A percentile compares a stretch with the other conserved stretches of the same genome.
Evolutionary conservation across 2,797 vertebrate genomes (phyloP).

Genomic region (Acanthis flammea): DNA sequence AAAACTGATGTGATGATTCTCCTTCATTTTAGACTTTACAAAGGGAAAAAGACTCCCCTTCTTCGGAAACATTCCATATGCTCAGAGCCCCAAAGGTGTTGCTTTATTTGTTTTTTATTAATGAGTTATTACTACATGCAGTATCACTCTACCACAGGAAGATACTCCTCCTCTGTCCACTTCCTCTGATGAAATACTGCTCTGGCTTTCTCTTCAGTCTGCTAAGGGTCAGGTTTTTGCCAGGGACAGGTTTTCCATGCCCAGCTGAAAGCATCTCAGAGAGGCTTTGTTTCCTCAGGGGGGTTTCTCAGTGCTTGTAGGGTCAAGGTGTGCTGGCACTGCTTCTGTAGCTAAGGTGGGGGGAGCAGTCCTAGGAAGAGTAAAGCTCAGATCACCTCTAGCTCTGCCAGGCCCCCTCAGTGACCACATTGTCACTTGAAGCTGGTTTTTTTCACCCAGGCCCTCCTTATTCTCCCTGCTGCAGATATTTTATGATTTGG

Average conservation of each 20-base stretch:
- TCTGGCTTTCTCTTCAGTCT: constrained; percentile 31
- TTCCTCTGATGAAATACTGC: constrained; percentile 9
- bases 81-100: constrained; percentile 98
- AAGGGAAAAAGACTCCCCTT: constrained; percentile 99
- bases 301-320: neutral
- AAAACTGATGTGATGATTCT: constrained; percentile 90
- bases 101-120: constrained; percentile 80
- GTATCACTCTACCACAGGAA: constrained; percentile 31
- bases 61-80: constrained; percentile 99
- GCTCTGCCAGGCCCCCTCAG: neutral
- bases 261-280: neutral
- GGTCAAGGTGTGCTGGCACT: neutral
- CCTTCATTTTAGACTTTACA: constrained; percentile 99
- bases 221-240: neutral
- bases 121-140: constrained; percentile 42
- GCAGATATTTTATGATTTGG: constrained; percentile 33
- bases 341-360: neutral
- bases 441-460: constrained; percentile 17
- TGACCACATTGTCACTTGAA: neutral
- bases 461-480: constrained; percentile 42
- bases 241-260: neutral
- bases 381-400: neutral
- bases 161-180: constrained; percentile 30
- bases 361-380: neutral
- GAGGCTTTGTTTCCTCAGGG: neutral